A percentile compares a stretch with the other conserved stretches of the same genome.
These are phyloP conservation scores for Serilophus lunatus DNA, from an alignment of 2,113 vertebrate genomes.

Conservation along the genomic window DNA sequence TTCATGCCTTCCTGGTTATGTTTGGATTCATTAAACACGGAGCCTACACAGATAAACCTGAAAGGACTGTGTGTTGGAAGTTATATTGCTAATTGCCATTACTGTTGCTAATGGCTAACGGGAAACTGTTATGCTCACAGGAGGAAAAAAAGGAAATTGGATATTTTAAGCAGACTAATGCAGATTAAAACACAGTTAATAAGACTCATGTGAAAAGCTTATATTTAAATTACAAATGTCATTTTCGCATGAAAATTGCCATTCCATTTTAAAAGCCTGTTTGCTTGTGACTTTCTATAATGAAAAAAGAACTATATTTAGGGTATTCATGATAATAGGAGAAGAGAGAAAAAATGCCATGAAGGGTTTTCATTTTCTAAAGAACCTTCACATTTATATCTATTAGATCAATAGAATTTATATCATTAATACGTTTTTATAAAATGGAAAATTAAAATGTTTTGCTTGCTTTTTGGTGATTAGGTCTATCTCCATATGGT, in stretches of 20 bases:
- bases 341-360: background rate
- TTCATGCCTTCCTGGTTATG: constrained; percentile 22
- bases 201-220: constrained; percentile 31
- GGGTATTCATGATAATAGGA: background rate
- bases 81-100: constrained; percentile 50
- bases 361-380: constrained; percentile 18
- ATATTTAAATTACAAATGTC: constrained; percentile 50
- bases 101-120: constrained; percentile 30
- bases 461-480: constrained; percentile 45
- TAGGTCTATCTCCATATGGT: constrained; percentile 36
- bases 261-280: background rate
- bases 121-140: constrained; percentile 7
- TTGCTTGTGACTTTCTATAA: background rate
- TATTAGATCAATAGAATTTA: constrained; percentile 23
- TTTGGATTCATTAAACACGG: constrained; percentile 39
- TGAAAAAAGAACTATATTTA: background rate
- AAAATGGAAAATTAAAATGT: constrained; percentile 47
- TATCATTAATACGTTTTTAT: constrained; percentile 7
- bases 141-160: constrained; percentile 28
- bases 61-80: constrained; percentile 52
- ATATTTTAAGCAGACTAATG: constrained; percentile 57
- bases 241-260: constrained; percentile 24
- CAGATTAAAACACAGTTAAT: constrained; percentile 60
- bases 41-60: constrained; percentile 11
- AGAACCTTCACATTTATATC: background rate